A percentile compares a stretch with the other conserved stretches of the same genome.
Evolutionary conservation across 2,888 invertebrate species (phyloP).

Genomic region (Caenorhabditis imperialis): DNA sequence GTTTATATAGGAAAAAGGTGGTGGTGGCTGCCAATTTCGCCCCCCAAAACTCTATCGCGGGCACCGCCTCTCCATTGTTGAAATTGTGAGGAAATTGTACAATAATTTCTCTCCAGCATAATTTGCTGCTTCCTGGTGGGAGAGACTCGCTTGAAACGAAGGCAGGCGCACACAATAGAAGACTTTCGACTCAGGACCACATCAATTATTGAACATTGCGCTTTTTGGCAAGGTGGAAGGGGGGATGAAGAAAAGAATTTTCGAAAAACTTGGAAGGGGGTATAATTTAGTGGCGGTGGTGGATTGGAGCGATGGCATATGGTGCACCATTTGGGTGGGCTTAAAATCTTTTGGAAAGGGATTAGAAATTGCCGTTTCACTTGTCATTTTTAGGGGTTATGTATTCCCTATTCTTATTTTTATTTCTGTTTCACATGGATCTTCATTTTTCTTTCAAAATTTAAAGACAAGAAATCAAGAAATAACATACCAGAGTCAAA

Average conservation of each 20-base stretch:
- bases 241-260: constrained; percentile 47
- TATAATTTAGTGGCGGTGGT: constrained; percentile 29
- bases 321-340: constrained; percentile 12
- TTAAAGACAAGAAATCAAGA: no score
- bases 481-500: no score
- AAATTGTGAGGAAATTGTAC: constrained; percentile 30
- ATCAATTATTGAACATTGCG: constrained; percentile 59
- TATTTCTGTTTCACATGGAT: no score
- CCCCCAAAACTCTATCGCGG: constrained; percentile 15
- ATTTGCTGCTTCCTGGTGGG: constrained; percentile 47
- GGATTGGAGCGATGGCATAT: constrained; percentile 29
- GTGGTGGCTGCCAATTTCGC: constrained; percentile 34
- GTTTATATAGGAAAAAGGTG: constrained; percentile 35
- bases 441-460: no score
- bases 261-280: constrained; percentile 47
- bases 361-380: constrained; percentile 18
- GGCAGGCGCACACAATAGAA: constrained; percentile 42
- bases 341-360: constrained; percentile 49
- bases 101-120: constrained; percentile 33
- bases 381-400: constrained; percentile 2
- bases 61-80: background rate
- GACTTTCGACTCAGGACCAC: constrained; percentile 46
- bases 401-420: no score
- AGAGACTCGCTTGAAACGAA: constrained; percentile 26
- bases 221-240: constrained; percentile 50